Base-by-base conservation (phyloP, 2,888 invertebrate genomes). In the Campopleginae sp. region DNA sequence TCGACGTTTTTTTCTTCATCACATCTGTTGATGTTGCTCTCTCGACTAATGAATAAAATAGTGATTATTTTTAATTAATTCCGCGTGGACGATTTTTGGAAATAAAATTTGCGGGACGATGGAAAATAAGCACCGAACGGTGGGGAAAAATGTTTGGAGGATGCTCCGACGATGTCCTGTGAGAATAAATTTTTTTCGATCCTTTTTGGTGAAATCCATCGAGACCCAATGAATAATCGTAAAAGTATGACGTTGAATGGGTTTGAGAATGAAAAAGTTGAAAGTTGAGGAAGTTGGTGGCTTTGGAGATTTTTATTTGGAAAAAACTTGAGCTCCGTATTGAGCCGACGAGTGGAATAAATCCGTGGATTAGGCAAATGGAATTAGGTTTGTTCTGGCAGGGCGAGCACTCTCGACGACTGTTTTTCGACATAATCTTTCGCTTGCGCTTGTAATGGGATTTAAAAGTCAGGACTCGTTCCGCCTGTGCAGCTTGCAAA, bases 341-440 rank as follows among this genome's bases (percentile, higher is more conserved):
- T 27, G 31, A 8, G 58, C 12, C 70, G 70, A 54, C 44, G 44
- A 42, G 63, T 51, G 38, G 46, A 46, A 54, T 81, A 75, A 71
- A 85, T 79, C 75, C 81, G 19, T 44, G 81, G 81, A 85, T 85
- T 82, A 85, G 78, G 78, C 68, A 78, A 85, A 85, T 79, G 81
- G 78, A 77, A 81, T 84, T 74, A 81, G 58, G 74, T 85, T 85
- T 82, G 74, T 78, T 78, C 74, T 33, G 68, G 74, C 68, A 63
- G 17, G 66, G 27, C 27, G 46, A 38, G 48, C 51, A 66, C 61
- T 68, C 46, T 46, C 51, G 78, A 78, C 75, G 51, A 48, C 75
- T 65, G 63, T 71, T 63, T 83, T 68, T 42, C 80, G 27, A 63
- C 51, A 79, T 77, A 79, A 54, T 76, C 71, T 78, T 75, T 71